Base-by-base conservation (phyloP, 2,113 vertebrate genomes). In the Lophius piscatorius region DNA sequence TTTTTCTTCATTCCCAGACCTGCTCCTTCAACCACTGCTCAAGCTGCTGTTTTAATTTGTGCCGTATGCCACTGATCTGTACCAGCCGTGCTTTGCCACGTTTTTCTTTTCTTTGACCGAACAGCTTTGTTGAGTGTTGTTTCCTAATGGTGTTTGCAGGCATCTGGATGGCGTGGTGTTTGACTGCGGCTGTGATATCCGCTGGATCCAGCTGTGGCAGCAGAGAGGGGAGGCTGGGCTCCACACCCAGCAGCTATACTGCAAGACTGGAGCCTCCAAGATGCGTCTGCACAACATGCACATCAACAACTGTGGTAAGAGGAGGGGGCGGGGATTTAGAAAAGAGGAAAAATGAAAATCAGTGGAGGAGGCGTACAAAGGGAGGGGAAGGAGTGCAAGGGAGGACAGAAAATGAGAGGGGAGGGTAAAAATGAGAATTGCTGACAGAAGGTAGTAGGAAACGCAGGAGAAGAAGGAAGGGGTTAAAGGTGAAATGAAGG, bases 201-300 rank as follows among this genome's bases (percentile, higher is more conserved):
- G 96, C 73, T 99, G 97, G 97, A 95, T 99, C 88, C 97, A 99
- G 91, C 92, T 99, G 74, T 98, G 96, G 94, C 95, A 95, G 89
- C 92, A 94, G 87, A 93, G 93, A 81, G 93, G 94, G 0, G 95
- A 96, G 68, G 96, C 97, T 0, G 90, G 81, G 34, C 91, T 99
- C 29, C 87, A 95, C 72, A 90, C 89, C 9, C 97, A 99, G 86
- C 87, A 91, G 44, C 92, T 98, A 17, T 94, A 88, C 89, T 99
- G 97, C 84, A 91, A 92, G 81, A 92, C 85, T 4, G 82, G 91
- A 5, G 94, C 94, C 0, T 90, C 92, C 39, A 90, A 90, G 79
- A 94, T 96, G 42, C 88, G 89, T 0, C 87, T 99, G 63, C 90
- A 91, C 66, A 91, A 93, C 74, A 98, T 99, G 96, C 94, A 96